A percentile compares a stretch with the other conserved stretches of the same genome.
These are phyloP conservation scores for Rhizoglyphus robini DNA, from an alignment of 1,140 invertebrate genomes.

Conservation along the genomic window DNA sequence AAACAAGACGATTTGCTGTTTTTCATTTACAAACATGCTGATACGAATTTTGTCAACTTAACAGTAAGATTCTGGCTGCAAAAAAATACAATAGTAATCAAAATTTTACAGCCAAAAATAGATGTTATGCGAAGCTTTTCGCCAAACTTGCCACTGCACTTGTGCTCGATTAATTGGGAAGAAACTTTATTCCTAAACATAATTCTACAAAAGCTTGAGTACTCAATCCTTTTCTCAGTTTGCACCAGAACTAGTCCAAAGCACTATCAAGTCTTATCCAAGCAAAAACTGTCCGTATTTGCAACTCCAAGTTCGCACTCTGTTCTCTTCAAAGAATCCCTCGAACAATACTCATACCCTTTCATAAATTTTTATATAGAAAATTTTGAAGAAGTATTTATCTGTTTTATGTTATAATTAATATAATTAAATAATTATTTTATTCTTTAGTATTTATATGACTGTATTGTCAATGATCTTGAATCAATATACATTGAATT, in stretches of 20 bases:
- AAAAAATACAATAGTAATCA: too few species aligned
- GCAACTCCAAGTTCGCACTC: conserved; percentile 84
- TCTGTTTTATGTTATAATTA: not conserved
- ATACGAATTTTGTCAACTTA: too few species aligned
- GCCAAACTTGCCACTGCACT: conserved; percentile 82
- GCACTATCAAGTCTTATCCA: conserved; percentile 80
- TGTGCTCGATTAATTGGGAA: conserved; percentile 94
- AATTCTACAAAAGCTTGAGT: conserved; percentile 93
- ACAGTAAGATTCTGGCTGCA: too few species aligned
- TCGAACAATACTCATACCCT: conserved; percentile 96
- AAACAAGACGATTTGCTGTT: conserved; percentile 78
- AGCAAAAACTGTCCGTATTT: conserved; percentile 88
- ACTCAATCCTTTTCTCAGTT: conserved; percentile 87
- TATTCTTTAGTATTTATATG: conserved; percentile 63
- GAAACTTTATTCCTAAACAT: conserved; percentile 98
- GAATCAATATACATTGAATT: conserved; percentile 98
- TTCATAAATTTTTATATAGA: conserved; percentile 98
- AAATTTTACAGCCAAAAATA: conserved; percentile 57
- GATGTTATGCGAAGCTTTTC: conserved; percentile 91
- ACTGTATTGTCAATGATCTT: conserved; percentile 80
- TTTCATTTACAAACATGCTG: conserved; percentile 85
- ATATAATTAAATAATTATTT: conserved; percentile 16
- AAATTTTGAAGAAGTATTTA: conserved; percentile 86
- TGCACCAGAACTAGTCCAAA: conserved; percentile 93
- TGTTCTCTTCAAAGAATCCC: conserved; percentile 96